phyloP scores from a whole-genome alignment of 1,140 invertebrate genomes.

The Drosophila rhopaloa region DNA sequence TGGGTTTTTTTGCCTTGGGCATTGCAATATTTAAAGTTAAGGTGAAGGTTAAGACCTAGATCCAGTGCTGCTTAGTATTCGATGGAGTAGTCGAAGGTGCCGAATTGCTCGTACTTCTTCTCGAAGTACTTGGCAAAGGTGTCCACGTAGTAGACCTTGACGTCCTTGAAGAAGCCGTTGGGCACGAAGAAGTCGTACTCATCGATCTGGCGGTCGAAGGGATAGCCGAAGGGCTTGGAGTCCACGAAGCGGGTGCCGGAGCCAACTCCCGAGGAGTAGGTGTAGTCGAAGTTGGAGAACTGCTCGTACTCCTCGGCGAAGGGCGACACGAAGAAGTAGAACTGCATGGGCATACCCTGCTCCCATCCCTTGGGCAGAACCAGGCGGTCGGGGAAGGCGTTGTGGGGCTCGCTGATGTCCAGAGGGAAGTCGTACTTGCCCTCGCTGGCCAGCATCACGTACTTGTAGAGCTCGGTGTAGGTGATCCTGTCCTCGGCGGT shows the following conservation, averaged over 20 bases:
- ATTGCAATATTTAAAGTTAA: constrained; percentile 33
- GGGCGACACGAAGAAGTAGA: constrained; percentile 86
- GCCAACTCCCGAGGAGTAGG: constrained; percentile 66
- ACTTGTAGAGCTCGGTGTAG: constrained; percentile 86
- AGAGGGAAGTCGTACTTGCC: constrained; percentile 85
- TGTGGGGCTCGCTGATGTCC: constrained; percentile 85
- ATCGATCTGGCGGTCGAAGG: constrained; percentile 84
- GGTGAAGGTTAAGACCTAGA: constrained; percentile 34
- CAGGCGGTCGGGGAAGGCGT: constrained; percentile 87
- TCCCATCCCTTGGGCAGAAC: constrained; percentile 87
- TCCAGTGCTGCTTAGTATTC: constrained; percentile 47
- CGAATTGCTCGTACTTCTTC: constrained; percentile 67
- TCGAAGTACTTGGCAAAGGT: constrained; percentile 84
- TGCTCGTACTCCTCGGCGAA: constrained; percentile 74
- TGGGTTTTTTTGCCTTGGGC: constrained; percentile 37
- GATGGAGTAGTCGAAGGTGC: constrained; percentile 66
- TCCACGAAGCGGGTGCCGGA: constrained; percentile 74
- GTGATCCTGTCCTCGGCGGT: constrained; percentile 88
- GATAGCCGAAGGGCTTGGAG: constrained; percentile 81
- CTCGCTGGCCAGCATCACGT: constrained; percentile 86
- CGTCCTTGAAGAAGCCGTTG: constrained; percentile 84
- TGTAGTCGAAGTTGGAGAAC: constrained; percentile 67
- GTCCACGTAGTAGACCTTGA: constrained; percentile 84
- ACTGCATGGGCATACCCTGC: constrained; percentile 87
- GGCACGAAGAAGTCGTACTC: constrained; percentile 79